Conservation (phyloP, 2,888 invertebrate species). For the Drosophila testacea region DNA sequence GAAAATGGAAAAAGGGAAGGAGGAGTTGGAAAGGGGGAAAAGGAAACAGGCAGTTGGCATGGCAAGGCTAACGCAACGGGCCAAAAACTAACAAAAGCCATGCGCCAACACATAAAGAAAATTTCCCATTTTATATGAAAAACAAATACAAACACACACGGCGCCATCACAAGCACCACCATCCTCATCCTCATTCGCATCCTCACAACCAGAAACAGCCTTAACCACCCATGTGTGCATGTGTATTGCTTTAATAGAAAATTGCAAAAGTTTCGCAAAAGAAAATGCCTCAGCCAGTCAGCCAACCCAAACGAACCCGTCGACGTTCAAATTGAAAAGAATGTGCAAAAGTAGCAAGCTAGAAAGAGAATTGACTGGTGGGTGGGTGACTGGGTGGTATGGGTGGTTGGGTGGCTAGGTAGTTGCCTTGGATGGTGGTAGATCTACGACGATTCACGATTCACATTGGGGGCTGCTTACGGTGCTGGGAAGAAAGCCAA, state of each 20-base stretch:
- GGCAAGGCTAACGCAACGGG: slow-evolving; percentile 50
- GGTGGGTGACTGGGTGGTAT: slow-evolving; percentile 23
- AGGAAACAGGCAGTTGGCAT: slow-evolving; percentile 34
- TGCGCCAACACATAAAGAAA: slow-evolving; percentile 76
- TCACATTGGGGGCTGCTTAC: slow-evolving; percentile 44
- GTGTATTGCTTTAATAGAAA: slow-evolving; percentile 81
- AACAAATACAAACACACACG: slow-evolving; percentile 48
- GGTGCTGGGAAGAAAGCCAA: slow-evolving; percentile 68
- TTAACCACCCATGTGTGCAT: slow-evolving; percentile 58
- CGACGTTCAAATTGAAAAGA: slow-evolving; percentile 79
- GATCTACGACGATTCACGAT: slow-evolving; percentile 38
- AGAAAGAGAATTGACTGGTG: slow-evolving; percentile 41
- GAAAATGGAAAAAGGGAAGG: not conserved
- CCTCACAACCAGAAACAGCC: slow-evolving; percentile 14
- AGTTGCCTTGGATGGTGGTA: slow-evolving; percentile 26
- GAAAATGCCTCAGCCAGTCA: slow-evolving; percentile 77
- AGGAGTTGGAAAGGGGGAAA: not conserved
- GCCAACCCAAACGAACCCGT: slow-evolving; percentile 67
- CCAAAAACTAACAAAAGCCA: slow-evolving; percentile 73
- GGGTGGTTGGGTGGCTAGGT: slow-evolving; percentile 10
- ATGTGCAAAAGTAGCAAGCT: slow-evolving; percentile 79
- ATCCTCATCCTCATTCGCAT: slow-evolving; percentile 34
- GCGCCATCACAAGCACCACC: slow-evolving; percentile 38
- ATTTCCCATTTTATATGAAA: slow-evolving; percentile 76
- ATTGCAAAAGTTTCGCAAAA: slow-evolving; percentile 81